Conservation (phyloP, 2,797 vertebrate species). For the Microchirus variegatus region DNA sequence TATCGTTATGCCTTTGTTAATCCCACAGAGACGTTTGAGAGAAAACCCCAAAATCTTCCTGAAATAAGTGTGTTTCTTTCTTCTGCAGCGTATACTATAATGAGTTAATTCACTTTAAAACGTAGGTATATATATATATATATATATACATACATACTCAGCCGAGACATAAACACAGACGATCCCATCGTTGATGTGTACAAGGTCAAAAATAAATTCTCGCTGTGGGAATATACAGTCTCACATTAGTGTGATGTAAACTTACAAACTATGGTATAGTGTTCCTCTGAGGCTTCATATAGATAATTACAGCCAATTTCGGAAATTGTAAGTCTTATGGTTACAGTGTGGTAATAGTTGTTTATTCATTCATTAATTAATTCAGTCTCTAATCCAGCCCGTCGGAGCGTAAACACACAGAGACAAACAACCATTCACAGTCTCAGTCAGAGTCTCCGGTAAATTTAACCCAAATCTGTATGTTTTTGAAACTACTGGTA, state of each 20-base stretch:
- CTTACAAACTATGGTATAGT: constrained; percentile 11
- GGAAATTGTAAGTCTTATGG: constrained; percentile 6
- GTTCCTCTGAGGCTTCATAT: constrained; percentile 4
- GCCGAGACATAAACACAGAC: constrained; percentile 51
- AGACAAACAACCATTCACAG: no score
- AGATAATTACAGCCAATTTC: background rate
- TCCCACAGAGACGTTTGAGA: constrained; percentile 10
- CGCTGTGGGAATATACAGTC: constrained; percentile 6
- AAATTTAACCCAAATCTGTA: no score
- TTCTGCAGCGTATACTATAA: constrained; percentile 7
- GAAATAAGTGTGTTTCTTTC: background rate
- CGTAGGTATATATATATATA: constrained; percentile 25
- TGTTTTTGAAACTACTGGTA: no score
- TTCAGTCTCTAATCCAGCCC: no score
- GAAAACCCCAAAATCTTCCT: background rate
- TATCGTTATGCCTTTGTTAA: background rate
- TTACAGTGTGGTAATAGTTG: no score
- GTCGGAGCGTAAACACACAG: no score
- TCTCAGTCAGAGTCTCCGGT: no score
- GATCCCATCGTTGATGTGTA: constrained; percentile 19
- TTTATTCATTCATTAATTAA: no score
- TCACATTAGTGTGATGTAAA: constrained; percentile 29
- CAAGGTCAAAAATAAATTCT: constrained; percentile 22
- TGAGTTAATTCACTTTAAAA: constrained; percentile 38
- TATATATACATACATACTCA: constrained; percentile 4